Base-by-base conservation (phyloP, 2,888 invertebrate species). In the Tineola bisselliella region DNA sequence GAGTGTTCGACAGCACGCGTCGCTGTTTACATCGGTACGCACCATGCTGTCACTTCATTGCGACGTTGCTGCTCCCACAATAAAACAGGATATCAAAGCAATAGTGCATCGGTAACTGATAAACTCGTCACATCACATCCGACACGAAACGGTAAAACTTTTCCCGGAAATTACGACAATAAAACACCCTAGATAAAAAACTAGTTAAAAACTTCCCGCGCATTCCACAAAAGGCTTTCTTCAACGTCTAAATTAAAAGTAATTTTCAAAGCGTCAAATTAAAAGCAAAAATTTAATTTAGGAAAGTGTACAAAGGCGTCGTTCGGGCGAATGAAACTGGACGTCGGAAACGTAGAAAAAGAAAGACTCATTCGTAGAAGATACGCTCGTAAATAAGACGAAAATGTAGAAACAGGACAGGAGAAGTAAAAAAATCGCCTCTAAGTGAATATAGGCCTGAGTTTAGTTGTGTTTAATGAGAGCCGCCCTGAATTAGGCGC, bases 391-490 rank as follows among this genome's bases (percentile, higher is more conserved):
- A 66, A 67, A 68, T 66, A 67, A 64, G 66, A 64, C 61, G 61
- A 44, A 59, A 62, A 62, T 61, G 64, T 61, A 63, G 63, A 63
- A 60, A 65, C 66, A 63, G 64, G 65, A 66, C 63, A 64, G 61
- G 57, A 52, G 61, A 68, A 65, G 68, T 70, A 74, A 77, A 77
- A 60, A 77, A 76, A 75, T 71, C 68, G 69, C 66, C 73, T 67
- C 71, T 81, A 81, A 84, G 79, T 83, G 81, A 84, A 84, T 78
- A 75, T 76, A 78, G 75, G 72, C 70, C 66, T 66, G 68, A 75
- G 73, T 78, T 80, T 77, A 79, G 78, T 72, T 73, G 69, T 70
- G 67, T 77, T 79, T 84, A 86, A 86, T 83, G 84, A 84, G 83
- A 73, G 73, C 70, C 69, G 33, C 69, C 67, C 70, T 65, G 81